Base-by-base conservation (phyloP, 2,888 invertebrate genomes). In the Anodontia alba region DNA sequence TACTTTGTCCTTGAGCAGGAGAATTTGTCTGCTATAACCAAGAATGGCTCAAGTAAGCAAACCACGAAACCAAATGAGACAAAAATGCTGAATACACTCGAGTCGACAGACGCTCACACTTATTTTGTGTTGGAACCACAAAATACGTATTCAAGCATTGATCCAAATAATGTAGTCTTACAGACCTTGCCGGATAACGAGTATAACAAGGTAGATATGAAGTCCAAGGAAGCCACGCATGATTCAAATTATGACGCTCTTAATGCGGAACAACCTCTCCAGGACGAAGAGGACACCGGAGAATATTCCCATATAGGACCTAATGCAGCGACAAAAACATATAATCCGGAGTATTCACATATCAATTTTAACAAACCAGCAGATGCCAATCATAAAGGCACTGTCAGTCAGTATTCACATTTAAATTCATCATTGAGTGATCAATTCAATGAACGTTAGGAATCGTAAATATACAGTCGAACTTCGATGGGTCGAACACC, bases 241-340 rank as follows among this genome's bases (percentile, higher is more conserved):
- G 62, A 62, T 33, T 29, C 62, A 33, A 33, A 33, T 62, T 57
- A 57, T 62, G 33, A 33, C n/a, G n/a, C 33, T 62, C 29, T 62
- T 10, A 62, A 31, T 31, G 33, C 10, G 3, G 33, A 5, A 17
- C 31, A 23, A 26, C 7, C 23, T 7, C 26, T 1, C 7, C 5
- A 17, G 23, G 20, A 33, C 2, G 17, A 3, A 31, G 33, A 62
- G 7, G 62, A 33, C 20, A 62, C 23, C 3, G 33, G 20, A 7
- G 62, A 62, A 15, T 62, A 62, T 17, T 62, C 62, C 12, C 62
- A 62, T 33, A 62, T 33, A 33, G 2, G 5, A 15, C 31, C 31
- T 12, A 17, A 8, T 33, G 3, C 62, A 33, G 15, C 10, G 17
- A 8, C 7, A 3, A 17, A 33, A 8, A 31, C 3, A 1, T 8